A percentile compares a stretch with the other conserved stretches of the same genome.
Evolutionary conservation across 2,113 vertebrate species (phyloP).

Genomic region (Cacatua alba): DNA sequence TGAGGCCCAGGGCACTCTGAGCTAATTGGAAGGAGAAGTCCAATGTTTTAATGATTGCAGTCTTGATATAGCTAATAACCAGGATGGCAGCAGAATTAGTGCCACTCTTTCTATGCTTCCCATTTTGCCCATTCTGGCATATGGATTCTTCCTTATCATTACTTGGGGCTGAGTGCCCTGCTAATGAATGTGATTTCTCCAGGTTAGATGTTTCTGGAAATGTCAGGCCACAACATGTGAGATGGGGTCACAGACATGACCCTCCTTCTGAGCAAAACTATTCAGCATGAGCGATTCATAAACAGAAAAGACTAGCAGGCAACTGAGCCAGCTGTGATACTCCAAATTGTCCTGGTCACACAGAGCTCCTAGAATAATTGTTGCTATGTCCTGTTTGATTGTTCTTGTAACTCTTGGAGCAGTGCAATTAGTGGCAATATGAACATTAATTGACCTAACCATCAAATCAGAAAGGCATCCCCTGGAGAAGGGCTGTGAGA

Average conservation of each 20-base stretch:
- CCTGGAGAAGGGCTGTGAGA: not conserved
- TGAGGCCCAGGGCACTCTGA: conserved; percentile 26
- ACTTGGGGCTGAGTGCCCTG: not conserved
- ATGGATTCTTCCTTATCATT: not conserved
- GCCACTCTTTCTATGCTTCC: conserved; percentile 5
- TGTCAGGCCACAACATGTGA: not conserved
- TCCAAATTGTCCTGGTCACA: not conserved
- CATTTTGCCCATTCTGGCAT: conserved; percentile 16
- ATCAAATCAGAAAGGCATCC: conserved; percentile 3
- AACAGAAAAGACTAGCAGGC: not conserved
- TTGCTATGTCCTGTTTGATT: conserved; percentile 13
- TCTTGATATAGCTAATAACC: conserved; percentile 37
- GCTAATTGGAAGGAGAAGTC: conserved; percentile 47
- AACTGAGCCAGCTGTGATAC: not conserved
- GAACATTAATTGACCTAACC: conserved; percentile 50
- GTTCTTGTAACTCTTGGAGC: not conserved
- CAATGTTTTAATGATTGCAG: conserved; percentile 30
- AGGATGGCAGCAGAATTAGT: conserved; percentile 21
- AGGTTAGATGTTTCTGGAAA: not conserved
- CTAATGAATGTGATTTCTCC: not conserved
- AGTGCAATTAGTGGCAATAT: not conserved
- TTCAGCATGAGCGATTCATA: not conserved
- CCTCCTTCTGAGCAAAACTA: not conserved
- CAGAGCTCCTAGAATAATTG: not conserved
- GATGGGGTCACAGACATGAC: not conserved